Evolutionary conservation across 2,888 invertebrate species (phyloP).

Genomic region (Arge pagana): DNA sequence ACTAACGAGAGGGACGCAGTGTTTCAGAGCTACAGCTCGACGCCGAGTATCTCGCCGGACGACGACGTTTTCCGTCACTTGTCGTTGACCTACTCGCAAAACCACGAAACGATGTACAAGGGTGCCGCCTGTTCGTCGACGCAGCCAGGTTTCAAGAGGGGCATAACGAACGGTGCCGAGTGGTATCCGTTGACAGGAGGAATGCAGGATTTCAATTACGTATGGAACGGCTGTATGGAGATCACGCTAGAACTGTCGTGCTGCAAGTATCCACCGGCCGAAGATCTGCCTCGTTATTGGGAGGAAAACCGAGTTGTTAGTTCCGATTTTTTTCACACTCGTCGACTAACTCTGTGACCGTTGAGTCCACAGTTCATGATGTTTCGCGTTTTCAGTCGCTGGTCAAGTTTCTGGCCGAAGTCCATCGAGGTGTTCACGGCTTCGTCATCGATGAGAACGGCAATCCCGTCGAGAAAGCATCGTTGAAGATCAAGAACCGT

Average conservation of each 20-base stretch:
- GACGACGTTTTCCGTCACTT: conserved; percentile 90
- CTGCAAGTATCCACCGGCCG: conserved; percentile 88
- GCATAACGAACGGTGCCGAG: conserved; percentile 93
- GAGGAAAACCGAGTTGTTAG: conserved; percentile 82
- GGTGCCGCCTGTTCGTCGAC: conserved; percentile 82
- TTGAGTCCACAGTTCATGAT: not conserved
- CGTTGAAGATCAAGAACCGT: conserved; percentile 77
- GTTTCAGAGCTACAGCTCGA: conserved; percentile 82
- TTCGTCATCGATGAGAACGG: conserved; percentile 80
- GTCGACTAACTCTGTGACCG: not conserved
- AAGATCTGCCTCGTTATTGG: conserved; percentile 84
- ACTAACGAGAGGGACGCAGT: conserved; percentile 62
- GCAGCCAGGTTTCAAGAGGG: conserved; percentile 78
- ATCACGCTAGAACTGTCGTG: conserved; percentile 93
- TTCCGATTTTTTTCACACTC: conserved; percentile 6
- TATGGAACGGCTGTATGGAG: conserved; percentile 93
- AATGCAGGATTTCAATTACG: conserved; percentile 94
- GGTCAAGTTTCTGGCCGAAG: conserved; percentile 82
- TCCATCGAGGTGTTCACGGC: conserved; percentile 87
- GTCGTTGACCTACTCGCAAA: conserved; percentile 81
- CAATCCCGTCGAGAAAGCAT: conserved; percentile 78
- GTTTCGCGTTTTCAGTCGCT: conserved; percentile 65
- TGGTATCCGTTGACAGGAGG: conserved; percentile 92
- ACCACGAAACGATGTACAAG: conserved; percentile 87
- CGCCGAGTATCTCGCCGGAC: conserved; percentile 85